Percentiles rank a stretch among this genome's conserved stretches.
phyloP scores from a whole-genome alignment of 2,888 invertebrate species.

The Neocrepidodera transversa region DNA sequence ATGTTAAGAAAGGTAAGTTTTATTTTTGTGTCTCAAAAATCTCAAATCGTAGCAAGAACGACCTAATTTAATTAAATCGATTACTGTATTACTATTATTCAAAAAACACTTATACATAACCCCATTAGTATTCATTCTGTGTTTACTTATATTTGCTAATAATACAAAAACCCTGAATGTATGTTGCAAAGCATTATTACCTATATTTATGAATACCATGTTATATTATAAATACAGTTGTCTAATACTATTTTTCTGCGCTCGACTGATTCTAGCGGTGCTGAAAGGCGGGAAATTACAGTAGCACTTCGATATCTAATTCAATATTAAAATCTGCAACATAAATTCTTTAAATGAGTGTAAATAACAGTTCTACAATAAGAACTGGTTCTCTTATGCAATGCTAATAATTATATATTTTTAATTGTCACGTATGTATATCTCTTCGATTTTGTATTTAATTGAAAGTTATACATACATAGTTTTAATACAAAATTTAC shows the following conservation, averaged over 20 bases:
- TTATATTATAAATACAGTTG: background rate
- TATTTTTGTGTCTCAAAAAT: background rate
- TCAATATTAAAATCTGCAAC: background rate
- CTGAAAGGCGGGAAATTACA: background rate
- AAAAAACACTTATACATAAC: too few species aligned
- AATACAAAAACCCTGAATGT: too few species aligned
- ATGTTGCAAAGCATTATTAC: too few species aligned
- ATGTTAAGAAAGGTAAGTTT: conserved; percentile 71
- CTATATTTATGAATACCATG: background rate
- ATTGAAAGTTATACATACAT: background rate
- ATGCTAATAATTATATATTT: background rate
- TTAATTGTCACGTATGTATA: background rate
- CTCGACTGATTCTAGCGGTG: conserved; percentile 6
- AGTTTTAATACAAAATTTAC: background rate
- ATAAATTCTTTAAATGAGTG: background rate
- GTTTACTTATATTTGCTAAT: too few species aligned
- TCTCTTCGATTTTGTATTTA: background rate
- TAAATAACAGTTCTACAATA: background rate
- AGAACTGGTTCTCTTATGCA: background rate
- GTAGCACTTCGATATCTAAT: background rate
- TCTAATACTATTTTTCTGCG: background rate
- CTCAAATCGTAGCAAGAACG: too few species aligned
- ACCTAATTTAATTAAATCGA: too few species aligned
- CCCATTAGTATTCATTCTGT: too few species aligned
- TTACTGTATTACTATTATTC: background rate